Percentiles rank a stretch among this genome's conserved stretches.
These are phyloP conservation scores for Epistrophella euchroma DNA, from an alignment of 2,888 invertebrate genomes.

Conservation along the genomic window DNA sequence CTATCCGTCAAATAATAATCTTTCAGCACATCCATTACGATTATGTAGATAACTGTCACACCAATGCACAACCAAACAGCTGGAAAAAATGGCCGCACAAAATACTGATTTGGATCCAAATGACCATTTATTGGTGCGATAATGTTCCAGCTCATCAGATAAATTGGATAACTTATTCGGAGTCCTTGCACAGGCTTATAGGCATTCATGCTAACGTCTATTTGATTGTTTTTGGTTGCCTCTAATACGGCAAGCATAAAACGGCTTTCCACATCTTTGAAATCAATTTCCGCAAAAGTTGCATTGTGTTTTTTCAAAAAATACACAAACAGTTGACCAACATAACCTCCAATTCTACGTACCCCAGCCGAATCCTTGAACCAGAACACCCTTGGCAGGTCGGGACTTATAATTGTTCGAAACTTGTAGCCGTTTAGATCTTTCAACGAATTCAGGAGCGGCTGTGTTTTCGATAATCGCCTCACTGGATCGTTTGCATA, in stretches of 20 bases:
- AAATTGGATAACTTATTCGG: constrained; percentile 48
- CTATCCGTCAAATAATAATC: neutral
- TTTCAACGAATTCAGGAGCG: constrained; percentile 23
- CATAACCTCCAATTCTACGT: constrained; percentile 15
- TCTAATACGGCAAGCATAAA: neutral
- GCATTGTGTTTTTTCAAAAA: constrained; percentile 55
- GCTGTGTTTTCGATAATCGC: neutral
- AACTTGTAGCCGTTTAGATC: constrained; percentile 49
- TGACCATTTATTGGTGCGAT: constrained; percentile 40
- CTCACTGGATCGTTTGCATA: constrained; percentile 30
- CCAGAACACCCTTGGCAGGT: constrained; percentile 36
- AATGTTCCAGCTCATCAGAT: constrained; percentile 11
- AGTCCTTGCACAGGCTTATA: neutral
- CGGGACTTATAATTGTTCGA: constrained; percentile 34
- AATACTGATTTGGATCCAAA: constrained; percentile 45
- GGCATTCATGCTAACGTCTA: constrained; percentile 59
- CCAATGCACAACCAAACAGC: constrained; percentile 6
- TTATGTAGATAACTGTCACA: neutral
- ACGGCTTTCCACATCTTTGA: neutral
- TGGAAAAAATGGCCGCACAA: constrained; percentile 27
- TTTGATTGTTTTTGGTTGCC: constrained; percentile 12
- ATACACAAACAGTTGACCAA: constrained; percentile 17
- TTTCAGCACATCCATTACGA: constrained; percentile 17
- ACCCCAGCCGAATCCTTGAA: neutral
- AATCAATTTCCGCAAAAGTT: constrained; percentile 12